Evolutionary conservation across 2,113 vertebrate species (phyloP).

Genomic region (Hylia prasina): DNA sequence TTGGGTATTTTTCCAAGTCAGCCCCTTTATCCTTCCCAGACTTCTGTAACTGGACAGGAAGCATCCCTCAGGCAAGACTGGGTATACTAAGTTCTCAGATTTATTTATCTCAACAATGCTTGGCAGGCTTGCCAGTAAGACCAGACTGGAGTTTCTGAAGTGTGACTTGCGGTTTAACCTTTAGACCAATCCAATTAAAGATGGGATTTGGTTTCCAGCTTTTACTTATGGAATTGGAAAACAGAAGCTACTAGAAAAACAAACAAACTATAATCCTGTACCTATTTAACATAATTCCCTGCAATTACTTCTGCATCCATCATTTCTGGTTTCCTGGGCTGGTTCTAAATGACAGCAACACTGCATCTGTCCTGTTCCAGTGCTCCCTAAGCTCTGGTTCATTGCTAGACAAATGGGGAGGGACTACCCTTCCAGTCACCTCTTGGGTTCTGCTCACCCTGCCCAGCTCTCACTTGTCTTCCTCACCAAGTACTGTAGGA

Average conservation of each 20-base stretch:
- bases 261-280: neutral
- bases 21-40: neutral
- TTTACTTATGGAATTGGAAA: neutral
- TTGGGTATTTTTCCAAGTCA: neutral
- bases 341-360: neutral
- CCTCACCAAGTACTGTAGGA: neutral
- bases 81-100: neutral
- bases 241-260: neutral
- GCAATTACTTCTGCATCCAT: neutral
- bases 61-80: neutral
- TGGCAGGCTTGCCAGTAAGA: neutral
- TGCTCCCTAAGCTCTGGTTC: neutral
- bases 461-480: neutral
- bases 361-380: fast-evolving
- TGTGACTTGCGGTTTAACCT: neutral
- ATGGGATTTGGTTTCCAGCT: neutral
- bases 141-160: neutral
- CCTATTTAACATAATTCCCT: neutral
- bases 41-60: neutral
- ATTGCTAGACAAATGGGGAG: fast-evolving
- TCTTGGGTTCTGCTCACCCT: neutral
- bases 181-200: neutral
- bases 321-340: neutral
- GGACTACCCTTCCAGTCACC: neutral
- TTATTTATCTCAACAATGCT: neutral